A percentile compares a stretch with the other conserved stretches of the same genome.
These are phyloP conservation scores for Aspiorhynchus laticeps DNA, from an alignment of 2,113 vertebrate genomes.

Conservation along the genomic window DNA sequence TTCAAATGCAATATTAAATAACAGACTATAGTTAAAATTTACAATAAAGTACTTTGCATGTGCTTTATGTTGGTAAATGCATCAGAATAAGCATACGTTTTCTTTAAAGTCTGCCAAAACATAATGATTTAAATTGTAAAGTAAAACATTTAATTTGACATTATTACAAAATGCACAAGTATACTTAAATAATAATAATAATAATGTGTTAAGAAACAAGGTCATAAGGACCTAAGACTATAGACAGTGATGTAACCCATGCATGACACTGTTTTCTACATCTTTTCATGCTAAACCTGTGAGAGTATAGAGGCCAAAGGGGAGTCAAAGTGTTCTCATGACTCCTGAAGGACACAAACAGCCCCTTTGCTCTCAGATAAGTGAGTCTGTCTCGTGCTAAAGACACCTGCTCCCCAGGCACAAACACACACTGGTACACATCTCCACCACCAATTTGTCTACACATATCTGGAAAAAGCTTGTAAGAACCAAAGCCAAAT, in stretches of 20 bases:
- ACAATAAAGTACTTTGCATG: not conserved
- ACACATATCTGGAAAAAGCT: slow-evolving; percentile 57
- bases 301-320: not conserved
- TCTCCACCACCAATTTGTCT: slow-evolving; percentile 54
- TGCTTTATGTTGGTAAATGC: not conserved
- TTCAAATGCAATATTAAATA: not conserved
- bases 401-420: slow-evolving; percentile 22
- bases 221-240: not conserved
- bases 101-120: not conserved
- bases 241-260: not conserved
- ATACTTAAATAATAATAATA: no score
- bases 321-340: not conserved
- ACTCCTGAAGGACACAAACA: slow-evolving; percentile 39
- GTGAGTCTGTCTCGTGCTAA: slow-evolving; percentile 14
- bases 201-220: no score
- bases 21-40: not conserved
- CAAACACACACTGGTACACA: slow-evolving; percentile 9
- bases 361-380: slow-evolving; percentile 21
- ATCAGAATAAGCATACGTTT: not conserved
- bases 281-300: not conserved
- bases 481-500: slow-evolving; percentile 65
- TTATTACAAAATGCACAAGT: no score
- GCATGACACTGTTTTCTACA: not conserved
- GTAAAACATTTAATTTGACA: not conserved
- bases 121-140: not conserved